These are phyloP conservation scores for Pollenia labialis DNA, from an alignment of 2,888 invertebrate species.

Conservation along the genomic window DNA sequence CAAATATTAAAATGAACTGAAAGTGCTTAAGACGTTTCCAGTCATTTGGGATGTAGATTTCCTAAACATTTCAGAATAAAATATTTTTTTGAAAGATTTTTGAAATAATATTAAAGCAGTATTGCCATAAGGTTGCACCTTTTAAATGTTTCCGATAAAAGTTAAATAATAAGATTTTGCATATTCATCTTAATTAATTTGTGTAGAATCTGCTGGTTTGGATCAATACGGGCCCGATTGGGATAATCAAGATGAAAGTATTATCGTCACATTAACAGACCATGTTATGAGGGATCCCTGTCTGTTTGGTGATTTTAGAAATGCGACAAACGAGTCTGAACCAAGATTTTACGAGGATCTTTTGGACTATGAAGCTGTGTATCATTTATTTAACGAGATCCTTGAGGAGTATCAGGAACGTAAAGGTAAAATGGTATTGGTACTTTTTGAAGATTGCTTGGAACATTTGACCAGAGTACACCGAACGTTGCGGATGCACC, in stretches of 20 bases:
- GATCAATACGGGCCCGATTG: slow-evolving; percentile 8
- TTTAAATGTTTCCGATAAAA: no score
- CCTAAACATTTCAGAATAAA: no score
- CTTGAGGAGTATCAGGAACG: slow-evolving; percentile 93
- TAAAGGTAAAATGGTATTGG: slow-evolving; percentile 89
- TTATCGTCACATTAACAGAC: slow-evolving; percentile 84
- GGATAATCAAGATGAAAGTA: not conserved
- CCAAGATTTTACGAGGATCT: slow-evolving; percentile 94
- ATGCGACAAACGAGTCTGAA: slow-evolving; percentile 92
- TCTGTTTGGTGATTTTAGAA: slow-evolving; percentile 94
- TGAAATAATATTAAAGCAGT: no score
- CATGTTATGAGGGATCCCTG: slow-evolving; percentile 92
- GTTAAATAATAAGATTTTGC: no score
- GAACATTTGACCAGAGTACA: slow-evolving; percentile 96
- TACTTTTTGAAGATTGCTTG: slow-evolving; percentile 95
- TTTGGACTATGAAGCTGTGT: slow-evolving; percentile 95
- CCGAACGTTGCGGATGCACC: slow-evolving; percentile 90
- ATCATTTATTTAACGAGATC: slow-evolving; percentile 94
- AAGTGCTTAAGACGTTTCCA: no score
- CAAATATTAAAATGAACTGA: no score
- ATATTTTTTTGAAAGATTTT: no score
- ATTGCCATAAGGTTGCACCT: no score
- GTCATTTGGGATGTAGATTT: no score
- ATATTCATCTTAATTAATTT: not conserved
- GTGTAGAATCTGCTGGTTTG: not conserved